These are phyloP conservation scores for Limenitis camilla DNA, from an alignment of 2,888 invertebrate genomes.

Conservation along the genomic window DNA sequence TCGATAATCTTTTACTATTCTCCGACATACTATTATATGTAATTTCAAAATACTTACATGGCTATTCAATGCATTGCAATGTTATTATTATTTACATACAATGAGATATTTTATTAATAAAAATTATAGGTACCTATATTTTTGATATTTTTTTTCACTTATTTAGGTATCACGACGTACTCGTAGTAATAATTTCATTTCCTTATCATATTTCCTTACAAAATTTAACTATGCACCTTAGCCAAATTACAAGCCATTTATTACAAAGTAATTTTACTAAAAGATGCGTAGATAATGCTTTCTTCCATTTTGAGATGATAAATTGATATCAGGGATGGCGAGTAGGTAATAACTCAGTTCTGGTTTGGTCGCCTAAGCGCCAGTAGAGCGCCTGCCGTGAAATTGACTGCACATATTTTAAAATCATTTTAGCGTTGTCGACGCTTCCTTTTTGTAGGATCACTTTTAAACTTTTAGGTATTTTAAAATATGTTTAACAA, in stretches of 20 bases:
- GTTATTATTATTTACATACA: too few relatives aligned
- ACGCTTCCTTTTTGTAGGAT: slow-evolving; percentile 21
- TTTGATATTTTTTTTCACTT: too few relatives aligned
- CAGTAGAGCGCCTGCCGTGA: slow-evolving; percentile 50
- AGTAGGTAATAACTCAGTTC: slow-evolving; percentile 54
- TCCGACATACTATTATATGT: too few relatives aligned
- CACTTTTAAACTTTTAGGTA: background rate
- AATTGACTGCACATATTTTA: slow-evolving; percentile 64
- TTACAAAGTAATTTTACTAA: slow-evolving; percentile 16
- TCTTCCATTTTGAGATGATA: slow-evolving; percentile 32
- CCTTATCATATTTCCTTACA: background rate
- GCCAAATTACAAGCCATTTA: slow-evolving; percentile 10
- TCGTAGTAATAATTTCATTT: too few relatives aligned
- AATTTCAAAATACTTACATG: too few relatives aligned
- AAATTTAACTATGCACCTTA: background rate
- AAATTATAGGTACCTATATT: too few relatives aligned
- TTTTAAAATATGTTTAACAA: too few relatives aligned
- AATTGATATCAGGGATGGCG: slow-evolving; percentile 36
- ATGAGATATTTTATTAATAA: too few relatives aligned
- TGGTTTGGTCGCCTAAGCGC: slow-evolving; percentile 43
- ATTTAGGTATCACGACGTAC: too few relatives aligned
- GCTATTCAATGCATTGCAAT: too few relatives aligned
- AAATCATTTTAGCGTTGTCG: slow-evolving; percentile 44
- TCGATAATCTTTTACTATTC: too few relatives aligned
- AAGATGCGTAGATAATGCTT: slow-evolving; percentile 48